Conservation (phyloP, 2,888 invertebrate genomes). For the Linnaemya vulpina region DNA sequence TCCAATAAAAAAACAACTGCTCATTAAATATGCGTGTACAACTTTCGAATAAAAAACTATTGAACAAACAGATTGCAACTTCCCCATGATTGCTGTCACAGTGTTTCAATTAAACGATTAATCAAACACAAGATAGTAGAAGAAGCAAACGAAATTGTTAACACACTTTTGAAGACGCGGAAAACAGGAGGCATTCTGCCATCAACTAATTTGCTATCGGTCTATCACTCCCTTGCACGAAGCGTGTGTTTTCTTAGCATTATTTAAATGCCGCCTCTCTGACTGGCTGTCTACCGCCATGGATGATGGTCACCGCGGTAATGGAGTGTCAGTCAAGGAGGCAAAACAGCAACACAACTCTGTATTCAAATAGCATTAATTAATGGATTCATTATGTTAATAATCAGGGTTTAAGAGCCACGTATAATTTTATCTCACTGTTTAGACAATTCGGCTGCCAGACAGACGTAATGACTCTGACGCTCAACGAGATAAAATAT, state of each 20-base stretch:
- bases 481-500: slow-evolving; percentile 12
- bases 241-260: slow-evolving; percentile 42
- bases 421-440: slow-evolving; percentile 63
- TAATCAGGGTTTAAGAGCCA: slow-evolving; percentile 59
- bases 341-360: slow-evolving; percentile 24
- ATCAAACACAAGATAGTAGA: slow-evolving; percentile 42
- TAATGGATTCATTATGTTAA: slow-evolving; percentile 72
- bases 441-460: background rate
- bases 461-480: slow-evolving; percentile 25
- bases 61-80: slow-evolving; percentile 49
- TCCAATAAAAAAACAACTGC: slow-evolving; percentile 20
- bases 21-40: slow-evolving; percentile 56
- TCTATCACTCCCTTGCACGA: slow-evolving; percentile 54
- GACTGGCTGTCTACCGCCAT: background rate
- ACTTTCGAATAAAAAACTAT: slow-evolving; percentile 30
- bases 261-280: slow-evolving; percentile 21
- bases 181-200: background rate
- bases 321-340: background rate
- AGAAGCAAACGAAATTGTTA: slow-evolving; percentile 54
- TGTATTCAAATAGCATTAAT: slow-evolving; percentile 69
- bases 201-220: background rate
- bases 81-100: slow-evolving; percentile 46
- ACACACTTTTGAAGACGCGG: slow-evolving; percentile 32
- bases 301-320: background rate
- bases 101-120: slow-evolving; percentile 64